Percentiles rank a stretch among this genome's conserved stretches.
phyloP scores from a whole-genome alignment of 23 tunicate genomes.

The Styela clava region DNA sequence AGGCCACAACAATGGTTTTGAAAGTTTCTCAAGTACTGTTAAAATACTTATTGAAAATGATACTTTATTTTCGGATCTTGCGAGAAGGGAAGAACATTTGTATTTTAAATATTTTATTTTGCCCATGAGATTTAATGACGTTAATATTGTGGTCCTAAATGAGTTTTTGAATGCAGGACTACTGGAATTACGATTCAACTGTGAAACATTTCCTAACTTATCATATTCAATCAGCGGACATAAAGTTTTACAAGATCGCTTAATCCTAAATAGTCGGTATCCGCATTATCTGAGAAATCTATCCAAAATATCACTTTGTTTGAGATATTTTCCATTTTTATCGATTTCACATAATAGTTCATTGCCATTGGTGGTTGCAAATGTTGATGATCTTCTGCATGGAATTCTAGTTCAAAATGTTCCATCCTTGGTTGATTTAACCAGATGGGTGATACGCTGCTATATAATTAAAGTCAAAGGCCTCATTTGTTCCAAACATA shows the following conservation, averaged over 20 bases:
- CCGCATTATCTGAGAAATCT: background rate
- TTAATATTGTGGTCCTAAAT: background rate
- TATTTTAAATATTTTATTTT: no score
- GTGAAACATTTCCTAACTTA: background rate
- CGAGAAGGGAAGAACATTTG: background rate
- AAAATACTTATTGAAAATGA: background rate
- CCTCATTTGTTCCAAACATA: background rate
- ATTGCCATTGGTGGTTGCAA: background rate
- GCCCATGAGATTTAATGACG: background rate
- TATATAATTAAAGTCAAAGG: background rate
- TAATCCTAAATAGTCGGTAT: background rate
- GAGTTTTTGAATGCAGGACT: slow-evolving; percentile 1
- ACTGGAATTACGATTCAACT: background rate
- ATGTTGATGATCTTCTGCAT: background rate
- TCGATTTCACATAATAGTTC: background rate
- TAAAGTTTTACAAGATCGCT: background rate
- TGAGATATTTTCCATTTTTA: background rate
- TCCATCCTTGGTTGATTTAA: background rate
- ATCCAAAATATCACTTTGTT: background rate
- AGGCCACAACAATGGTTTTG: background rate
- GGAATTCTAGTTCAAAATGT: background rate
- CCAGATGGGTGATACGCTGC: background rate
- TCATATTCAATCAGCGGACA: background rate
- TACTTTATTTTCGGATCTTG: background rate
- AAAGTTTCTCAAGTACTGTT: background rate